These are phyloP conservation scores for Montipora capitata DNA, from an alignment of 92 coral and sea anemone species.

Conservation along the genomic window DNA sequence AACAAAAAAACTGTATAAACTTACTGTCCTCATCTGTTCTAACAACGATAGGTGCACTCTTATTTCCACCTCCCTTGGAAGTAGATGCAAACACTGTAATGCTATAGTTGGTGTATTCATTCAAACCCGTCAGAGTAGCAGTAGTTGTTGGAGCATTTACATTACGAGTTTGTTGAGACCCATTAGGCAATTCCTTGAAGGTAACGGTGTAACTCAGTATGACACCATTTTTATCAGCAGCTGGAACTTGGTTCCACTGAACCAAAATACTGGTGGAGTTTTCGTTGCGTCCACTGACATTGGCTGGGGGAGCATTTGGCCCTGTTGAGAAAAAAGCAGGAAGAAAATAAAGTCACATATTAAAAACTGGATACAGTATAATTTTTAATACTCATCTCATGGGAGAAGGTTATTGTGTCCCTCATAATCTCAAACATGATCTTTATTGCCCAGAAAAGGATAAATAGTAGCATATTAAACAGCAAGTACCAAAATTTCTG, in stretches of 20 bases:
- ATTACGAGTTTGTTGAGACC: background rate
- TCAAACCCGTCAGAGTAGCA: background rate
- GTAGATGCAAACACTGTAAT: constrained; percentile 79
- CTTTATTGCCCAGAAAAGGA: too few relatives aligned
- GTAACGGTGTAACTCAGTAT: constrained; percentile 33
- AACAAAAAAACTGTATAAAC: background rate
- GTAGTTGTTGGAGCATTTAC: background rate
- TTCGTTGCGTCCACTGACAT: constrained; percentile 17
- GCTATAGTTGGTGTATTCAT: constrained; percentile 57
- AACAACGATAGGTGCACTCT: constrained; percentile 41
- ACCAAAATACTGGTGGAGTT: constrained; percentile 44
- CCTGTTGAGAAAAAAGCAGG: too few relatives aligned
- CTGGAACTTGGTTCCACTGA: constrained; percentile 18
- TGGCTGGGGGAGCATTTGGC: background rate
- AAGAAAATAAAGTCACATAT: too few relatives aligned
- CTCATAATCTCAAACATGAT: too few relatives aligned
- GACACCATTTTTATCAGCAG: constrained; percentile 52
- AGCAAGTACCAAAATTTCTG: too few relatives aligned
- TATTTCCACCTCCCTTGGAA: constrained; percentile 72
- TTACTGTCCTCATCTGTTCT: constrained; percentile 80
- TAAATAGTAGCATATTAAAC: too few relatives aligned
- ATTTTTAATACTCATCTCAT: too few relatives aligned
- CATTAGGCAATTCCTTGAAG: background rate
- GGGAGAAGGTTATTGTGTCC: too few relatives aligned
- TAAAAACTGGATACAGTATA: too few relatives aligned